phyloP scores from a whole-genome alignment of 2,888 invertebrate genomes.

The Bembecia ichneumoniformis region DNA sequence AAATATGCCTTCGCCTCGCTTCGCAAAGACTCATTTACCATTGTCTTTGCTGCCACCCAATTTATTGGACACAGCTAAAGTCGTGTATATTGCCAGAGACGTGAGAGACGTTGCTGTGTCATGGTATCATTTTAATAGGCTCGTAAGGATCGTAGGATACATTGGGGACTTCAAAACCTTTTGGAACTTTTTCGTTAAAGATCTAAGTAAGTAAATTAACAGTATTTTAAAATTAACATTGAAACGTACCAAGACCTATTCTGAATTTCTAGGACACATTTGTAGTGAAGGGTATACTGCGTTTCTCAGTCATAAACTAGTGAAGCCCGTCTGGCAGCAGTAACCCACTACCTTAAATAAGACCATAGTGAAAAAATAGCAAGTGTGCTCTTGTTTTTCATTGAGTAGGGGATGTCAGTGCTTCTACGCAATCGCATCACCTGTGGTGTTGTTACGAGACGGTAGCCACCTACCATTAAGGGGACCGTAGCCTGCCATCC shows the following conservation, averaged over 20 bases:
- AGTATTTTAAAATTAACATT: neutral
- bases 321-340: no score
- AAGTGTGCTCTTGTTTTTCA: no score
- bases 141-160: slow-evolving; percentile 68
- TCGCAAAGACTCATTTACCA: slow-evolving; percentile 74
- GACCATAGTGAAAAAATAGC: no score
- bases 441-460: no score
- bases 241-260: no score
- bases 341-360: no score
- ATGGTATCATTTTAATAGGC: slow-evolving; percentile 64
- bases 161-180: slow-evolving; percentile 69
- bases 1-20: neutral
- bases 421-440: no score
- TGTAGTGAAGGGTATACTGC: no score
- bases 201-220: slow-evolving; percentile 55
- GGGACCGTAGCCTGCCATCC: no score
- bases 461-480: no score
- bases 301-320: no score
- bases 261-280: neutral
- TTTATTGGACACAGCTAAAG: slow-evolving; percentile 45
- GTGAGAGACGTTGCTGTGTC: slow-evolving; percentile 48
- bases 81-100: slow-evolving; percentile 74
- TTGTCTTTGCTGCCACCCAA: slow-evolving; percentile 70
- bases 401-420: no score
- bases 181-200: slow-evolving; percentile 72